These are phyloP conservation scores for Brevipalpus yothersi DNA, from an alignment of 1,140 invertebrate species.

Conservation along the genomic window DNA sequence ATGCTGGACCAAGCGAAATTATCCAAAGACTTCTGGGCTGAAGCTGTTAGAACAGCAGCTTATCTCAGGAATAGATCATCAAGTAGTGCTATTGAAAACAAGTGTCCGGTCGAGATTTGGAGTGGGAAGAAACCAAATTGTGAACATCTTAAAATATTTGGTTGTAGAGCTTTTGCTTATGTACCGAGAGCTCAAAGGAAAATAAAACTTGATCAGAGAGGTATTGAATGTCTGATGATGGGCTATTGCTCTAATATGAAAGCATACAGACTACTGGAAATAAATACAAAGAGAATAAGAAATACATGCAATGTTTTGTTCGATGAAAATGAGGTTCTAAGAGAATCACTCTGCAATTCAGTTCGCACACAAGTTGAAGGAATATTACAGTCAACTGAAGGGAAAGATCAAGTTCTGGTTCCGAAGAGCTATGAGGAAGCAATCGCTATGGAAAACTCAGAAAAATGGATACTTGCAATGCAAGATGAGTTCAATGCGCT, in stretches of 20 bases:
- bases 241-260: slow-evolving; percentile 1
- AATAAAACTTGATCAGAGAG: slow-evolving; percentile 7
- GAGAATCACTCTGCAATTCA: not conserved
- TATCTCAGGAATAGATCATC: not conserved
- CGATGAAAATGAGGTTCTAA: not conserved
- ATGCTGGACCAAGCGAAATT: slow-evolving; percentile 3
- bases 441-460: not conserved
- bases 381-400: not conserved
- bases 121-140: not conserved
- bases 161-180: slow-evolving; percentile 4
- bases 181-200: not conserved
- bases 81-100: not conserved
- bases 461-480: slow-evolving; percentile 4
- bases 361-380: not conserved
- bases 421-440: slow-evolving; percentile 1
- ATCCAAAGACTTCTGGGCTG: not conserved
- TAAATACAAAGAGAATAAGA: not conserved
- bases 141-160: slow-evolving; percentile 5
- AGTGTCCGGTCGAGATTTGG: slow-evolving; percentile 11
- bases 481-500: slow-evolving; percentile 1
- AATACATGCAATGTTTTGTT: not conserved
- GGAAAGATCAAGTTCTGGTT: not conserved
- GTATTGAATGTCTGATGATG: slow-evolving; percentile 1
- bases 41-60: not conserved
- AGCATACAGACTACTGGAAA: slow-evolving; percentile 1